phyloP scores from a whole-genome alignment of 2,797 vertebrate species.

The Menidia menidia region DNA sequence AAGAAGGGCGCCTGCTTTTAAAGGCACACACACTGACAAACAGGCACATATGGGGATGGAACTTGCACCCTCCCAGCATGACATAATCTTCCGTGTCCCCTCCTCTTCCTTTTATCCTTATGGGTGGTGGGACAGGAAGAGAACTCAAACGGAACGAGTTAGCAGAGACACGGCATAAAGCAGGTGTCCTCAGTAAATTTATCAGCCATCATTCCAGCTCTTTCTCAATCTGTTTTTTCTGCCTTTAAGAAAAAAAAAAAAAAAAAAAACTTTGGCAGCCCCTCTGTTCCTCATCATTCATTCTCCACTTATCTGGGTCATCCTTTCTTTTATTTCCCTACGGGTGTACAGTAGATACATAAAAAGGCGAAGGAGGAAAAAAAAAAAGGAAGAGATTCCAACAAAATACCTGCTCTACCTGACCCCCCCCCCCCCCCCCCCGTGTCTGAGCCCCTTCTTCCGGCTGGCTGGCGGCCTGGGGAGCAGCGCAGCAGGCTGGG shows the following conservation, averaged over 20 bases:
- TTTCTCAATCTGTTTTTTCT: conserved; percentile 24
- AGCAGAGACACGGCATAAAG: conserved; percentile 51
- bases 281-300: conserved; percentile 30
- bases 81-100: conserved; percentile 63
- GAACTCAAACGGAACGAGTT: conserved; percentile 28
- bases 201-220: conserved; percentile 24
- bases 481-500: conserved; percentile 38
- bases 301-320: conserved; percentile 71
- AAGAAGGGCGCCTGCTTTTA: conserved; percentile 28
- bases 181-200: conserved; percentile 66
- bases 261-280: conserved; percentile 7
- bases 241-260: background rate
- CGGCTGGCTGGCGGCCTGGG: conserved; percentile 38
- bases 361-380: conserved; percentile 11
- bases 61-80: conserved; percentile 32
- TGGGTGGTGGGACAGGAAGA: background rate
- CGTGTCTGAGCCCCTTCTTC: conserved; percentile 24
- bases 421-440: conserved; percentile 23
- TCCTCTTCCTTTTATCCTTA: conserved; percentile 52
- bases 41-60: conserved; percentile 21
- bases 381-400: conserved; percentile 14
- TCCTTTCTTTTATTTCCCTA: conserved; percentile 59
- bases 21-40: conserved; percentile 4
- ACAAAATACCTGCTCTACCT: conserved; percentile 26
- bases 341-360: conserved; percentile 44